Evolutionary conservation across 2,113 vertebrate species (phyloP), one percentile per base, ranked within the genome.

Genomic region (Psilopsiagon aurifrons): DNA sequence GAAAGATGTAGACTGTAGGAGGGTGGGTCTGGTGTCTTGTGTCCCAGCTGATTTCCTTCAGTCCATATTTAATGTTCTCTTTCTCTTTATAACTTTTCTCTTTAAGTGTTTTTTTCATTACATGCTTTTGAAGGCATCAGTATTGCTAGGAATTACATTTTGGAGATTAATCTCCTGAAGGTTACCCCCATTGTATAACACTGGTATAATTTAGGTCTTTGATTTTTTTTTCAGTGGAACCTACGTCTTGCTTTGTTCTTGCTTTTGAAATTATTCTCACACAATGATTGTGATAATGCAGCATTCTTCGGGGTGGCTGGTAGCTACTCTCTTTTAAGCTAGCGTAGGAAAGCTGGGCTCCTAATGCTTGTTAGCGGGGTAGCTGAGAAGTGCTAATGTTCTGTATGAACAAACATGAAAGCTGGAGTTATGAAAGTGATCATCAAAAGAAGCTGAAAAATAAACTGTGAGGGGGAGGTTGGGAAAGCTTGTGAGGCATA

Each of bases 351-450:
- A 90, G 55, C 71, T 92, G 85, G 54, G 73, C 49, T 96, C 75
- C 63, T 86, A n/a, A 69, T 74, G 59, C 2, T 75, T 94, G 68
- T 94, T 88, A 64, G 82, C n/a, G 1, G 83, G 68, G 51, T 88
- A 83, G 88, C 88, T 94, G 88, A 70, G 71, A 92, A 92, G 88
- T 92, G 92, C 73, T 94, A 78, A 84, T 86, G 79, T 93, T 94
- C 68, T 74, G 8, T 92, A 33, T 95, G 94, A 94, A 74, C 60
- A 75, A 88, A 94, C 88, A 91, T 82, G 76, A 97, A 96, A 97
- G 95, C 80, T 71, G 39, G 55, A 73, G 69, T 86, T 93, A 81
- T n/a, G 74, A 91, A 86, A 89, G 73, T 29, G 17, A 84, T 96
- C 77, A 93, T 90, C 86, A 96, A 92, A 92, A 92, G 93, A 82